Evolutionary conservation across 1,140 invertebrate genomes (phyloP), one percentile per base, ranked within the genome.

Genomic region (Papilio glaucus): DNA sequence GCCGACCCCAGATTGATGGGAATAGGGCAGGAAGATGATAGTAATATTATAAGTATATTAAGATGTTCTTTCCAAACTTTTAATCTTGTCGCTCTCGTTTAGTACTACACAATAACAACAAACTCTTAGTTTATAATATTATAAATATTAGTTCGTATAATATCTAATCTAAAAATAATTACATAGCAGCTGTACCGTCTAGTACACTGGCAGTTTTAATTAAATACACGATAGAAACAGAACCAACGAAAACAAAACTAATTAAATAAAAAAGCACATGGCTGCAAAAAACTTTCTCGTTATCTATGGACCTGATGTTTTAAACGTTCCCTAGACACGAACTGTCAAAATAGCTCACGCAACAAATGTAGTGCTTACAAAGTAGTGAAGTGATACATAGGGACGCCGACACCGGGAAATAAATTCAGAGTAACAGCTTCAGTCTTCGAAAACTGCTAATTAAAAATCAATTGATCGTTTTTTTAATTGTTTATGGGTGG

Each of bases 261-360:
- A 65, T 65, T 65, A 39, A 38, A 62, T 21, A 65, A 37, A 65
- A 18, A 53, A 7, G 6, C 6, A 18, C 37, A 39, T 21, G 3
- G 7, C 62, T 39, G 37, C 62, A 65, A 65, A 63, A 65, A 65
- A 18, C 62, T 33, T 18, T 15, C 37, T 38, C 62, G 39, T 65
- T 41, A 38, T 65, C 15, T 65, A 65, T 39, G 45, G 18, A 3
- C 18, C 45, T 8, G 15, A 53, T 53, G 37, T 65, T 65, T 65
- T 65, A 65, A 65, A 65, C 37, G 37, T 65, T 12, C 62, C 62
- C 15, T 38, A 65, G 62, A 65, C 62, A 65, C 62, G 62, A 65
- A 39, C 62, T 65, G 62, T 65, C 62, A 65, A 65, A 65, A 65
- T 65, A 41, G 37, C 37, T 18, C 62, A 65, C 62, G 62, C 62